Conservation (phyloP, 2,888 invertebrate species). For the Periphyllus acericola region DNA sequence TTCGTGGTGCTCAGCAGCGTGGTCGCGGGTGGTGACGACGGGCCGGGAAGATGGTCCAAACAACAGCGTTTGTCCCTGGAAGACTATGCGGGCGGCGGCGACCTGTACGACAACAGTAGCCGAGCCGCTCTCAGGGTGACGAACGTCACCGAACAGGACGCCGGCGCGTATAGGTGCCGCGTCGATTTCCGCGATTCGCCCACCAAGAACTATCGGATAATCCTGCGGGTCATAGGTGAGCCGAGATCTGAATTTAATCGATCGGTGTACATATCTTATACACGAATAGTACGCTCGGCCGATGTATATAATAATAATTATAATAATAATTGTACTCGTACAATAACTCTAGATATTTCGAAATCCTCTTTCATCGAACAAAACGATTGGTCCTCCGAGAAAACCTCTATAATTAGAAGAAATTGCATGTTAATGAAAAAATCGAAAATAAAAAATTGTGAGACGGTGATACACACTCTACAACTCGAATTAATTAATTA, state of each 20-base stretch:
- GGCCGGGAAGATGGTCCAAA: neutral
- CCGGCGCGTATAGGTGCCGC: slow-evolving; percentile 51
- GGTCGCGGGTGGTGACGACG: neutral
- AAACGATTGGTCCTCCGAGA: no score
- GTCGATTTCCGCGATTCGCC: slow-evolving; percentile 55
- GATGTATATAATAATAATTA: no score
- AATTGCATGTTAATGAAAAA: no score
- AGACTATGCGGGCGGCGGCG: neutral
- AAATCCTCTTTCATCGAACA: no score
- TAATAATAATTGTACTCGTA: no score
- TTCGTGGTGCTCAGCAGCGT: slow-evolving; percentile 39
- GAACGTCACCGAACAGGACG: slow-evolving; percentile 50
- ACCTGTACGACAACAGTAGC: slow-evolving; percentile 19
- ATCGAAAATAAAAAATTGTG: no score
- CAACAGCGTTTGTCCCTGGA: neutral
- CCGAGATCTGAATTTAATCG: neutral
- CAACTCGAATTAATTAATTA: no score
- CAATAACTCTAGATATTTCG: no score
- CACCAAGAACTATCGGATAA: slow-evolving; percentile 48
- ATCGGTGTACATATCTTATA: no score
- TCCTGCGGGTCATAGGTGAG: slow-evolving; percentile 46
- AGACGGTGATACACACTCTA: no score
- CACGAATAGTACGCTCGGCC: no score
- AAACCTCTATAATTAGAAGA: no score
- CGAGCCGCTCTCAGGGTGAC: slow-evolving; percentile 42